Percentiles rank a stretch among this genome's conserved stretches.
These are phyloP conservation scores for Cephus runcator DNA, from an alignment of 2,888 invertebrate genomes.

Conservation along the genomic window DNA sequence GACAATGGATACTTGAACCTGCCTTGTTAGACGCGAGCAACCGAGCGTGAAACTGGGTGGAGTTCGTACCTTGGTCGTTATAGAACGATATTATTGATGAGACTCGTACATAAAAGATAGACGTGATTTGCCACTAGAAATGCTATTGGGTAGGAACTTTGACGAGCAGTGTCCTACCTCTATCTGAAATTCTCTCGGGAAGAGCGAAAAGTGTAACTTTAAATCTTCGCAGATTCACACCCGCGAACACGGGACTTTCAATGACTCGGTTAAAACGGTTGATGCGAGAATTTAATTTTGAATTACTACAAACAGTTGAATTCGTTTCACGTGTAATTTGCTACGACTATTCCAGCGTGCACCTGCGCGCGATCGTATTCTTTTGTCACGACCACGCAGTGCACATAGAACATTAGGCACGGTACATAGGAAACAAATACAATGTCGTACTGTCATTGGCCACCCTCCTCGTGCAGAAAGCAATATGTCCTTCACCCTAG, in stretches of 20 bases:
- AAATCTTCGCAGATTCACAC: neutral
- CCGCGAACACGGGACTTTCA: neutral
- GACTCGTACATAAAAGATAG: neutral
- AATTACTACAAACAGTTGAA: constrained; percentile 50
- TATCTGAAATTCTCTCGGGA: neutral
- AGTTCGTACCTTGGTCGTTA: constrained; percentile 29
- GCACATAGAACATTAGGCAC: constrained; percentile 40
- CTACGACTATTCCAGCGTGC: constrained; percentile 36
- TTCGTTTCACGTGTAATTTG: constrained; percentile 50
- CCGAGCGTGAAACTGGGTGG: constrained; percentile 53
- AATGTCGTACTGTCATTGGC: constrained; percentile 24
- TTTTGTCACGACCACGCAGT: constrained; percentile 11
- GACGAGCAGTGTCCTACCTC: neutral
- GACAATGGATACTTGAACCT: constrained; percentile 53
- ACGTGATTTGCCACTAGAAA: neutral
- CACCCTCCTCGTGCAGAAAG: constrained; percentile 20
- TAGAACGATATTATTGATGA: constrained; percentile 5
- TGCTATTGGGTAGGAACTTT: neutral
- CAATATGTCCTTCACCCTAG: constrained; percentile 37
- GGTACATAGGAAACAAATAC: constrained; percentile 55
- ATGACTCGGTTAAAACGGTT: neutral
- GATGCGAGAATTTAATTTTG: constrained; percentile 44
- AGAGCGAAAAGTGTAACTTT: neutral
- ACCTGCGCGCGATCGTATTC: constrained; percentile 50
- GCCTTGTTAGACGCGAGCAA: constrained; percentile 48